Conservation (phyloP, 1,140 invertebrate genomes). For the Nasonia longicornis region DNA sequence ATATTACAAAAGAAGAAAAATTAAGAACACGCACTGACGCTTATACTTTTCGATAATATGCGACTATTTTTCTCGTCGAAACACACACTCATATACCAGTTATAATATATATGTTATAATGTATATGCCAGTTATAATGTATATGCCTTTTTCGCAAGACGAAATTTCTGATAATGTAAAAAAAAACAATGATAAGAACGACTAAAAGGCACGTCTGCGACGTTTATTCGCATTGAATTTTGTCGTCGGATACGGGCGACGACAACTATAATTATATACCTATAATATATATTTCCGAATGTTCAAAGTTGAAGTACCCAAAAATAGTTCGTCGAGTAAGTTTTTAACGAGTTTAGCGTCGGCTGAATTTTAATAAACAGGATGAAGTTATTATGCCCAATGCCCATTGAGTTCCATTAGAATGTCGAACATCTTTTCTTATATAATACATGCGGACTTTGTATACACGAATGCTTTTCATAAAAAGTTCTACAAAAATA, state of each 20-base stretch:
- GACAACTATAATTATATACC: background rate
- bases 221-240: background rate
- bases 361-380: background rate
- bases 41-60: background rate
- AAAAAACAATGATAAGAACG: background rate
- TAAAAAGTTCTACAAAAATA: background rate
- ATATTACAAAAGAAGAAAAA: conserved; percentile 2
- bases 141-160: background rate
- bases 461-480: background rate
- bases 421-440: background rate
- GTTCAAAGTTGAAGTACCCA: background rate
- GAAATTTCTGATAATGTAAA: background rate
- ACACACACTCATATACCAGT: background rate
- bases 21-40: background rate
- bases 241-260: background rate
- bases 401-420: too few species aligned
- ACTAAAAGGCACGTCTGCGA: background rate
- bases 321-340: background rate
- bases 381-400: background rate
- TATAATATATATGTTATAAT: background rate
- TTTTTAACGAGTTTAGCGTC: background rate
- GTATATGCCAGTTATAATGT: background rate
- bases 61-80: background rate
- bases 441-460: background rate
- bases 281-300: background rate